Conservation (phyloP, 2,113 vertebrate species). For the Anoura caudifer region DNA sequence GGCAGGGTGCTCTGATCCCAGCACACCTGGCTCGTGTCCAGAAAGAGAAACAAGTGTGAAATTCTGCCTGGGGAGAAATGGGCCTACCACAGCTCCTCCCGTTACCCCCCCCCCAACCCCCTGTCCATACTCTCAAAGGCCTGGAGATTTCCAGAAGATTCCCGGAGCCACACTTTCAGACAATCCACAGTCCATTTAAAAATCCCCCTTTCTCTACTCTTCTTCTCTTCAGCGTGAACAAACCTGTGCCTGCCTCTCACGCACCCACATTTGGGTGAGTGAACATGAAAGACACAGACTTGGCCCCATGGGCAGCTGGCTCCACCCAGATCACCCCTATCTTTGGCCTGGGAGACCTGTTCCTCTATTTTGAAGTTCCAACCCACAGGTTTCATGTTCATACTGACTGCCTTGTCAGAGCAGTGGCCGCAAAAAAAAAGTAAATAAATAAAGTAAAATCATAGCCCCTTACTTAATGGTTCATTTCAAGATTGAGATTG, state of each 20-base stretch:
- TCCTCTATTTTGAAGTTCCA: background rate
- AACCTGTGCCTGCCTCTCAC: background rate
- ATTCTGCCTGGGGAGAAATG: background rate
- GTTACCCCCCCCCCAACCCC: background rate
- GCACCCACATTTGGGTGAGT: rapidly evolving
- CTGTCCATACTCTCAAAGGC: background rate
- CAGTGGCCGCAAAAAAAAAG: background rate
- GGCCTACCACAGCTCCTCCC: background rate
- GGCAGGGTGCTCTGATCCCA: background rate
- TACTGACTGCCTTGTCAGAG: background rate
- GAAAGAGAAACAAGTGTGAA: conserved; percentile 33
- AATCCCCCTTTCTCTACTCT: background rate
- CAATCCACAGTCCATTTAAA: background rate
- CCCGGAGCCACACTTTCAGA: background rate
- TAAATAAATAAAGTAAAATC: background rate
- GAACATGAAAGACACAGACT: background rate
- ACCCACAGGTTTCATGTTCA: background rate
- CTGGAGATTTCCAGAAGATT: background rate
- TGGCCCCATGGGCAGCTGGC: background rate
- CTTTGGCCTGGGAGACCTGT: background rate
- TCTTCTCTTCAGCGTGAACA: background rate
- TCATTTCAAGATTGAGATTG: background rate
- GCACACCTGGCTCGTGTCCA: conserved; percentile 42
- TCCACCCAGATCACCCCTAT: background rate
- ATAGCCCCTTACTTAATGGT: background rate